Conservation (phyloP, 2,113 vertebrate genomes). For the Odontesthes bonariensis region DNA sequence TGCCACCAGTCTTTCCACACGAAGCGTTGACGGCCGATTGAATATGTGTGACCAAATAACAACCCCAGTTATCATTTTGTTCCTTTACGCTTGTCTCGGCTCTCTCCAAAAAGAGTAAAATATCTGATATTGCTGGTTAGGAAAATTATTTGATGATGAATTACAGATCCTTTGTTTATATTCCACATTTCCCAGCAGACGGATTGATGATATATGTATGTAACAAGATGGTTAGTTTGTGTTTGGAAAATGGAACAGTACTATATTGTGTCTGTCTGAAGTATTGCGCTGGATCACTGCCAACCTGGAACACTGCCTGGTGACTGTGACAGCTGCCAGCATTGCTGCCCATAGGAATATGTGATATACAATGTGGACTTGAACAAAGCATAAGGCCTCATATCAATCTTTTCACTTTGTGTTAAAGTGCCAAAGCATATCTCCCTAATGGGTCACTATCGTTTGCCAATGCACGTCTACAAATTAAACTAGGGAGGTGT, state of each 20-base stretch:
- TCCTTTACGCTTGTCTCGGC: too few relatives aligned
- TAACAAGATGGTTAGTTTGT: too few relatives aligned
- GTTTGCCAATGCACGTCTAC: constrained; percentile 19
- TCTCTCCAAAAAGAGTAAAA: too few relatives aligned
- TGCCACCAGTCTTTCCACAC: too few relatives aligned
- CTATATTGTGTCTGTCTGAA: constrained; percentile 11
- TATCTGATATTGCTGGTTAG: too few relatives aligned
- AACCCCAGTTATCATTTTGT: too few relatives aligned
- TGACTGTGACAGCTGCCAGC: constrained; percentile 50
- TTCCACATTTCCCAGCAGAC: too few relatives aligned
- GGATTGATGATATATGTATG: too few relatives aligned
- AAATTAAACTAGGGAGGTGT: constrained; percentile 31
- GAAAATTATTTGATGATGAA: too few relatives aligned
- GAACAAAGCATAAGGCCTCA: constrained; percentile 52
- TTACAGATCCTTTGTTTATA: too few relatives aligned
- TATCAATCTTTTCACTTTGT: constrained; percentile 57
- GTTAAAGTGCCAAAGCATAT: constrained; percentile 26
- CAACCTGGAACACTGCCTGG: constrained; percentile 36
- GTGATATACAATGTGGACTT: constrained; percentile 29
- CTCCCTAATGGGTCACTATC: constrained; percentile 24
- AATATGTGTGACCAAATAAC: too few relatives aligned
- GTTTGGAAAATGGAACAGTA: not conserved
- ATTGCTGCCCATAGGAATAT: constrained; percentile 25
- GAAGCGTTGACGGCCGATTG: too few relatives aligned
- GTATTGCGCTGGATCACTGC: constrained; percentile 28